Conservation (phyloP, 2,113 vertebrate genomes). For the Salvator merianae region DNA sequence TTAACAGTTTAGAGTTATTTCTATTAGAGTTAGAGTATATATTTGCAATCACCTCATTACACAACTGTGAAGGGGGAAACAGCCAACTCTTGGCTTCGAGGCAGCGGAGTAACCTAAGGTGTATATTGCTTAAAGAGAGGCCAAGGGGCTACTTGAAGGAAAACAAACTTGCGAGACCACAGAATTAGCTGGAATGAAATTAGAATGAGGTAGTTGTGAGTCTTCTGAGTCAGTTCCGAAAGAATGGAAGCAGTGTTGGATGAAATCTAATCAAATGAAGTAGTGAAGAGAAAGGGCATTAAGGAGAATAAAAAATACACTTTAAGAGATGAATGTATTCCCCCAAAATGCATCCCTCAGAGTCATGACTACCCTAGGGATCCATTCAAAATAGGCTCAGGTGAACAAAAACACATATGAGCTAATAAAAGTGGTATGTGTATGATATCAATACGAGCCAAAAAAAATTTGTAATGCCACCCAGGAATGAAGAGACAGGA, state of each 20-base stretch:
- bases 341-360: neutral
- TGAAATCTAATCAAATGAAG: conserved; percentile 28
- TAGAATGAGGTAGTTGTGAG: conserved; percentile 1
- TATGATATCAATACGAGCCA: too few species aligned
- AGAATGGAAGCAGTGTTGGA: neutral
- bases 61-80: neutral
- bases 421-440: conserved; percentile 1
- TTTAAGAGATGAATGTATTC: conserved; percentile 1
- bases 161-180: neutral
- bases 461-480: neutral
- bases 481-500: neutral
- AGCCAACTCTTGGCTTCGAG: neutral
- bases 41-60: neutral
- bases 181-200: conserved; percentile 23
- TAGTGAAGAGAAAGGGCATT: conserved; percentile 12
- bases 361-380: conserved; percentile 25
- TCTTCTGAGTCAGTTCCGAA: conserved; percentile 14
- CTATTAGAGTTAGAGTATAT: too few species aligned
- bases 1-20: too few species aligned
- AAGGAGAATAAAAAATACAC: neutral
- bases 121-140: neutral
- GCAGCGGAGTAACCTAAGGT: neutral
- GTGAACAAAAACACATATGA: conserved; percentile 31
- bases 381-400: conserved; percentile 19
- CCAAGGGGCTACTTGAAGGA: neutral